phyloP scores from a whole-genome alignment of 2,113 vertebrate genomes.

The Agapornis roseicollis region DNA sequence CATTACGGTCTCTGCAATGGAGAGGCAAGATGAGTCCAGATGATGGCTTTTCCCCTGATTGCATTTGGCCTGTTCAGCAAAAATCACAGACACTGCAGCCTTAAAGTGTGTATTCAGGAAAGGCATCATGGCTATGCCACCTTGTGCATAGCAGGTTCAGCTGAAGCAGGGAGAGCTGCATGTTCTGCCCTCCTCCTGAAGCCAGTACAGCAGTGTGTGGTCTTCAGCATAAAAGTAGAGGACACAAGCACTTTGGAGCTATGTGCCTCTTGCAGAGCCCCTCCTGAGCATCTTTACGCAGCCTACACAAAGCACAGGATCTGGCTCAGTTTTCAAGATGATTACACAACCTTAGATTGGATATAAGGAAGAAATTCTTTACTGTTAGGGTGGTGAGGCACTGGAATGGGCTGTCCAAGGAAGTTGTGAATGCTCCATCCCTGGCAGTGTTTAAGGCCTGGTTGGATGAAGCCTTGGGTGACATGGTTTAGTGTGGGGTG shows the following conservation, averaged over 20 bases:
- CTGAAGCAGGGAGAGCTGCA: background rate
- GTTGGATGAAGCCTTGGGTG: no score
- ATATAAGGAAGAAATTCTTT: no score
- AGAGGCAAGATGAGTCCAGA: background rate
- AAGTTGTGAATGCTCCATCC: no score
- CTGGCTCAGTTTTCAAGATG: background rate
- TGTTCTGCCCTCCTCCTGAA: background rate
- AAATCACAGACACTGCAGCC: background rate
- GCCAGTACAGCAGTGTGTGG: rapidly evolving
- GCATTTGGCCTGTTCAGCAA: background rate
- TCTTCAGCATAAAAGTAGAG: rapidly evolving
- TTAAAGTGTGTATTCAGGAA: rapidly evolving
- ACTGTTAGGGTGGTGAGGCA: no score
- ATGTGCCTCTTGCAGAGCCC: background rate
- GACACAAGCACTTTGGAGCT: background rate
- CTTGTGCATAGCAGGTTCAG: rapidly evolving
- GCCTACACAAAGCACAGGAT: background rate
- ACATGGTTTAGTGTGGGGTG: no score
- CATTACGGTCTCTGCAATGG: rapidly evolving
- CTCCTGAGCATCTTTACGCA: rapidly evolving
- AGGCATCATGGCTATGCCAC: background rate
- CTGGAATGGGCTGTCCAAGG: no score
- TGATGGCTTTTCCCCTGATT: background rate
- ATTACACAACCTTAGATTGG: no score
- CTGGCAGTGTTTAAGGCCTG: no score